Evolutionary conservation across 2,888 invertebrate genomes (phyloP), one percentile per base, ranked within the genome.

Genomic region (Drosophila percnosoma): DNA sequence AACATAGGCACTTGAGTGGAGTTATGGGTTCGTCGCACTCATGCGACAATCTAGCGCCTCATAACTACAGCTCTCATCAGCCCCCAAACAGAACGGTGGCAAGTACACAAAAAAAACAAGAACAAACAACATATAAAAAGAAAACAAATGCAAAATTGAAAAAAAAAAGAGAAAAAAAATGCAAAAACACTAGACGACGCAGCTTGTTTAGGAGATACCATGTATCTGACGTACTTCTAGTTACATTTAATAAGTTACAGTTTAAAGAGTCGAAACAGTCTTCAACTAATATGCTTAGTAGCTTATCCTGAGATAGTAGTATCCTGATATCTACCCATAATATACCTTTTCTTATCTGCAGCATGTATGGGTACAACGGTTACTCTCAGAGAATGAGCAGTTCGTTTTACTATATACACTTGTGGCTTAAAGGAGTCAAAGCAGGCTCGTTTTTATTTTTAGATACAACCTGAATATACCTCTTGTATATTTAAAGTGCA

Each of bases 1-100:
- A n/a, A 27, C n/a, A 27, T 27, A 5, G 66, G 52, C n/a, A 24
- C 57, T 31, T 24, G 57, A 40, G 67, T 21, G 24, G 52, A 33
- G 55, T 68, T 68, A 52, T 38, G 55, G 55, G 38, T n/a, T 38
- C 55, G 69, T 55, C 58, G 65, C 45, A 61, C 42, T 49, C 45
- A 27, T 40, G 60, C 60, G 77, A 64, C 71, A 64, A 80, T 64
- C 33, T 64, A 70, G 45, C 60, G 55, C 58, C 58, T 51, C 51
- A 54, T 62, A 75, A 75, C 76, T 67, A 68, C 54, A 52, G 29
- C 52, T n/a, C 21, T 7, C 52, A 52, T 15, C 36, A 36, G 66
- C 34, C 13, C 34, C 34, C 65, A 29, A 13, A 21, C 42, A 51
- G 27, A 21, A 21, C 15, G 8, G 34, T 53, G 13, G 33, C 21